Evolutionary conservation across 2,797 vertebrate species (phyloP).

Genomic region (Tachyglossus aculeatus): DNA sequence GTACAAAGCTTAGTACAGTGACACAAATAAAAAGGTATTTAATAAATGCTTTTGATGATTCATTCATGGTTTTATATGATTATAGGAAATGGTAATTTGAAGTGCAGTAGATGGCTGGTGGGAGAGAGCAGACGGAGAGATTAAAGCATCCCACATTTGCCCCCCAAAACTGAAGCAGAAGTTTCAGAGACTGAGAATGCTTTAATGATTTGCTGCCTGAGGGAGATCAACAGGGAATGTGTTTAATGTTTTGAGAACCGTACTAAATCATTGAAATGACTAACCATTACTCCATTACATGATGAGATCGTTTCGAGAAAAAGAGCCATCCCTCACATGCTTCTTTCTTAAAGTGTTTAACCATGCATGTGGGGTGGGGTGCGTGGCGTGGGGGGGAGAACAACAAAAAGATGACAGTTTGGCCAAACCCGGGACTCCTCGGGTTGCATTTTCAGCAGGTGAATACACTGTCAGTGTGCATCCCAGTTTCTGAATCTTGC

Average conservation of each 20-base stretch:
- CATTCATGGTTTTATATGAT: not conserved
- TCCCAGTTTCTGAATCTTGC: not conserved
- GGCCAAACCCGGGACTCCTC: not conserved
- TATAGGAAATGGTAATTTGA: not conserved
- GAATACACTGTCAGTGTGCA: conserved; percentile 17
- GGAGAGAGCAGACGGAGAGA: not conserved
- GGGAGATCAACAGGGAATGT: not conserved
- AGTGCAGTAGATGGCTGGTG: not conserved
- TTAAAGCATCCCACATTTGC: not conserved
- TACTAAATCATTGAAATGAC: not conserved
- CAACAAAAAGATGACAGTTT: conserved; percentile 9
- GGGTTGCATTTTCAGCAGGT: conserved; percentile 14
- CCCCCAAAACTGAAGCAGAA: not conserved
- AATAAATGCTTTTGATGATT: no score
- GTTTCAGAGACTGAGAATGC: conserved; percentile 1
- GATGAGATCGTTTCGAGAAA: conserved; percentile 1
- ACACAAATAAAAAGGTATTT: no score
- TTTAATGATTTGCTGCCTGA: not conserved
- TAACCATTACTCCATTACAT: not conserved
- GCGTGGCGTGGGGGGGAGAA: no score
- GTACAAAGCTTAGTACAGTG: no score
- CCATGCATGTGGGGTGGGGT: not conserved
- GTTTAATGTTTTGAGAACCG: not conserved
- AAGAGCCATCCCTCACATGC: not conserved
- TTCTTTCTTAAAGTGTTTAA: conserved; percentile 3